Conservation (phyloP, 2,888 invertebrate genomes). For the Anaspis maculata region DNA sequence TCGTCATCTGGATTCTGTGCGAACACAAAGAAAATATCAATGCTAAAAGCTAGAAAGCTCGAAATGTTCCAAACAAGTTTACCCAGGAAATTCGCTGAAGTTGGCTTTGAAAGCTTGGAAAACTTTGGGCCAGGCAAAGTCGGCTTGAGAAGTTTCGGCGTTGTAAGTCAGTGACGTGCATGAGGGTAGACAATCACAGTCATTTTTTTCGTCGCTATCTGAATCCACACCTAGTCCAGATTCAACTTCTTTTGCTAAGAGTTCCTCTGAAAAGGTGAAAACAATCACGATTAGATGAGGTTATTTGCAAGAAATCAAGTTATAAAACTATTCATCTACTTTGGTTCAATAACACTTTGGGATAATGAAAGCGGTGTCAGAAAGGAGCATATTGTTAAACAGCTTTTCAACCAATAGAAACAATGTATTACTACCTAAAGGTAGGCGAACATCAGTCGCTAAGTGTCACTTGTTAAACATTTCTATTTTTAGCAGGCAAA, state of each 20-base stretch:
- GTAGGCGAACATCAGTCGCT: too few species aligned
- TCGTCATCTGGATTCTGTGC: constrained; percentile 48
- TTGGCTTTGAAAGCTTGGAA: constrained; percentile 47
- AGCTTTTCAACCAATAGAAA: too few species aligned
- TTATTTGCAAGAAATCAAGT: too few species aligned
- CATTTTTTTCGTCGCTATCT: constrained; percentile 22
- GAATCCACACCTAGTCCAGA: constrained; percentile 31
- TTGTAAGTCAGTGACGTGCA: constrained; percentile 65
- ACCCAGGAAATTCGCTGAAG: constrained; percentile 39
- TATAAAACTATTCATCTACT: too few species aligned
- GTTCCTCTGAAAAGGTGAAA: constrained; percentile 39
- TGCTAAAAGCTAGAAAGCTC: constrained; percentile 1
- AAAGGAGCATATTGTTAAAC: too few species aligned
- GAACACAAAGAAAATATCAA: constrained; percentile 12
- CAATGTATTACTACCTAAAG: too few species aligned
- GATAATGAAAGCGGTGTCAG: too few species aligned
- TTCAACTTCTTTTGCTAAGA: constrained; percentile 46
- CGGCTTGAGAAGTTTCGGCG: constrained; percentile 64
- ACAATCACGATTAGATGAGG: constrained; percentile 1
- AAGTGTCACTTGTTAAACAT: too few species aligned
- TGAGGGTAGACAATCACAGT: constrained; percentile 53
- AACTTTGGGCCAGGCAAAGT: constrained; percentile 55
- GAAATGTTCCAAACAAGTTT: too few species aligned
- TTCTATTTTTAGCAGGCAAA: too few species aligned
- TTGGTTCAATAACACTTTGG: too few species aligned